Evolutionary conservation across 2,113 vertebrate genomes (phyloP).

Genomic region (Smithornis capensis): DNA sequence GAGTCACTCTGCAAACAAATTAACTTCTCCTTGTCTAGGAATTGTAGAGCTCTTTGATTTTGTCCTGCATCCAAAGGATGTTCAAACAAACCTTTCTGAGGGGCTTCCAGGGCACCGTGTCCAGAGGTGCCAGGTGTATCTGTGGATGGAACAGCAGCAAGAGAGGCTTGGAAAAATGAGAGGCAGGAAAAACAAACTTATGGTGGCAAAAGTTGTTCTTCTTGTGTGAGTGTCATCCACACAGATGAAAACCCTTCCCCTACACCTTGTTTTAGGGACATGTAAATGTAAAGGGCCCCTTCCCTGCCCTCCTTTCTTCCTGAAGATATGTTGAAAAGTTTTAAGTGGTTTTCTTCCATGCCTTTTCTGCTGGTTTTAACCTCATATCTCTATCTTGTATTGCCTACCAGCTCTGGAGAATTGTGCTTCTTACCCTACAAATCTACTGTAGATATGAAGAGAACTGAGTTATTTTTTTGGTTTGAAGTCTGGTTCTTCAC

Average conservation of each 20-base stretch:
- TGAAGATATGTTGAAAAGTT: not conserved
- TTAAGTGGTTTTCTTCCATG: not conserved
- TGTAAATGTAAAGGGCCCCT: not conserved
- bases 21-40: not conserved
- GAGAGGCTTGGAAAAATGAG: not conserved
- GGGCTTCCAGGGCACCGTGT: not conserved
- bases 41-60: not conserved
- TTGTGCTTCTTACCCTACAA: not conserved
- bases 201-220: not conserved
- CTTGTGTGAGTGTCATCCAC: not conserved
- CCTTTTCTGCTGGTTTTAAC: not conserved
- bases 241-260: not conserved
- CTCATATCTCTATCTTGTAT: not conserved
- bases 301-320: not conserved
- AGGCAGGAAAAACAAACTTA: not conserved
- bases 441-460: not conserved
- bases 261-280: not conserved
- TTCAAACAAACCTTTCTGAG: not conserved
- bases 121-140: not conserved
- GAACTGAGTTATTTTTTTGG: not conserved
- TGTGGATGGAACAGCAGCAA: not conserved
- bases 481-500: not conserved
- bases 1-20: conserved; percentile 28
- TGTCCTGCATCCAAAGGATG: not conserved
- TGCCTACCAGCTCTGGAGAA: not conserved